A percentile compares a stretch with the other conserved stretches of the same genome.
phyloP scores from a whole-genome alignment of 2,888 invertebrate genomes.

The Coecobrya sp. region DNA sequence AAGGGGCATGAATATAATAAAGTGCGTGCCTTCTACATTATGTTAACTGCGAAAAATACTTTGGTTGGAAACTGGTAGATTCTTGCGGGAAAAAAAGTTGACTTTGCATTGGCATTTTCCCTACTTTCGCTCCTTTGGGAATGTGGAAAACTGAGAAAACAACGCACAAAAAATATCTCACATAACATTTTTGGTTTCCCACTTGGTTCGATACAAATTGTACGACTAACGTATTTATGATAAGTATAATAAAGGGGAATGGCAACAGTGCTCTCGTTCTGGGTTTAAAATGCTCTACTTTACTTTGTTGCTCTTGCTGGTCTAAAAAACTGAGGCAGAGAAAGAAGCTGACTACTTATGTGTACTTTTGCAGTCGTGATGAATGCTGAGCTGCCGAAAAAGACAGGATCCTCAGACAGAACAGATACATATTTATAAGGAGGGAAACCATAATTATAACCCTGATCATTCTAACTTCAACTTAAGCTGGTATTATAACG shows the following conservation, averaged over 20 bases:
- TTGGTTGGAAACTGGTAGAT: background rate
- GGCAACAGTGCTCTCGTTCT: background rate
- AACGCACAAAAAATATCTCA: background rate
- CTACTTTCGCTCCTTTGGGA: constrained; percentile 11
- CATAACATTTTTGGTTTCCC: background rate
- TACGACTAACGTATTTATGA: background rate
- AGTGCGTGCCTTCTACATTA: constrained; percentile 3
- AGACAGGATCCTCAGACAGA: background rate
- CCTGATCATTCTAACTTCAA: background rate
- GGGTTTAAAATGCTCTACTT: background rate
- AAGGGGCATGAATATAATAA: background rate
- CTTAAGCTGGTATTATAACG: background rate
- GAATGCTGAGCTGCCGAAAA: background rate
- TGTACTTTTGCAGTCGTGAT: background rate
- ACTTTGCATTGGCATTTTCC: background rate
- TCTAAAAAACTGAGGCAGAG: background rate
- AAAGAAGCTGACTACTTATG: background rate
- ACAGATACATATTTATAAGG: background rate
- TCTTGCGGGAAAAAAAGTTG: background rate
- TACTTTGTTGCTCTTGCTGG: background rate
- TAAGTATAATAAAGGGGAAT: background rate
- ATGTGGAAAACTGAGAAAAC: background rate
- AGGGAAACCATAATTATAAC: background rate
- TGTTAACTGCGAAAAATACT: constrained; percentile 4
- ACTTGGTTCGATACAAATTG: background rate